These are phyloP conservation scores for Sphenodon punctatus DNA, from an alignment of 2,797 vertebrate species.

Conservation along the genomic window DNA sequence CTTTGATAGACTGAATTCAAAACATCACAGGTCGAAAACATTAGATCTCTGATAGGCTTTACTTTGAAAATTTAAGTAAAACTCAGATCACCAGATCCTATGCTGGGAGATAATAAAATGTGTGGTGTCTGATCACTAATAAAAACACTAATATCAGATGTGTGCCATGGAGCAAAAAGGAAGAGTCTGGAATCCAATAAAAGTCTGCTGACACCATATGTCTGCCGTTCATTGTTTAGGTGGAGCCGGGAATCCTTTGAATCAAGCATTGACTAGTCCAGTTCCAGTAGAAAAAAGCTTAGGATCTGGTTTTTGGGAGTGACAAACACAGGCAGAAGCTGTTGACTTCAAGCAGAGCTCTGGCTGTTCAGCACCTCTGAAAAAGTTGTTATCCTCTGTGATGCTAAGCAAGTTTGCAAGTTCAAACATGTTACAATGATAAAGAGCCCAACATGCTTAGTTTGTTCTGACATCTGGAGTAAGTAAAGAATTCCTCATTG, in stretches of 20 bases:
- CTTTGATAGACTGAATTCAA: background rate
- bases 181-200: constrained; percentile 5
- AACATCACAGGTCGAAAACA: background rate
- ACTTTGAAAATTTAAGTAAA: constrained; percentile 34
- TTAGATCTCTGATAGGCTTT: constrained; percentile 4
- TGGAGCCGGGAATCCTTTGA: background rate
- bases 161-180: background rate
- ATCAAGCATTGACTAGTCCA: background rate
- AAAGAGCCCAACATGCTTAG: too few relatives aligned
- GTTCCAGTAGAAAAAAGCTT: background rate
- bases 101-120: background rate
- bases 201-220: background rate
- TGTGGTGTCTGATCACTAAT: background rate
- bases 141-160: constrained; percentile 16
- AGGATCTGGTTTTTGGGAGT: background rate
- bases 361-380: too few relatives aligned
- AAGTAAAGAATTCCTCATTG: too few relatives aligned
- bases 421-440: too few relatives aligned
- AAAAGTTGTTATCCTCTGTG: too few relatives aligned
- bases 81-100: constrained; percentile 14
- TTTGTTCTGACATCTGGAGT: too few relatives aligned
- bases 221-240: background rate
- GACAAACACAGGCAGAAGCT: too few relatives aligned
- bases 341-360: too few relatives aligned
- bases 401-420: too few relatives aligned